Conservation (phyloP, 2,888 invertebrate genomes). For the Rhagium mordax region DNA sequence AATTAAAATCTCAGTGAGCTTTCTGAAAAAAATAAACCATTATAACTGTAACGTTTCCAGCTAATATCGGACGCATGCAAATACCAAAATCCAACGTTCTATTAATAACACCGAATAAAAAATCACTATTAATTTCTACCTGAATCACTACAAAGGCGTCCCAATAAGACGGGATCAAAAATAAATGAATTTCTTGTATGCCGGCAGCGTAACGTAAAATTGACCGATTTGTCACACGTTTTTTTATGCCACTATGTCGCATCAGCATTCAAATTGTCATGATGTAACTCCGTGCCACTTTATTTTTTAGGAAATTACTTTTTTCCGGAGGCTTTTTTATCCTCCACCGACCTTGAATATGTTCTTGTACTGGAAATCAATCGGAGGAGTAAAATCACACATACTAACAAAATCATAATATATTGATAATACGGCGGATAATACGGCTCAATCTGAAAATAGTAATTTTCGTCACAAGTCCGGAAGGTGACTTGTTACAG, state of each 20-base stretch:
- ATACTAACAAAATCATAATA: too few species aligned
- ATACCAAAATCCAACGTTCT: conserved; percentile 23
- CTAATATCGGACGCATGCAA: conserved; percentile 17
- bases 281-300: conserved; percentile 11
- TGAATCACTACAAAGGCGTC: conserved; percentile 17
- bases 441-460: too few species aligned
- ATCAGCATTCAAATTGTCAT: conserved; percentile 2
- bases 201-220: conserved; percentile 29
- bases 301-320: conserved; percentile 22
- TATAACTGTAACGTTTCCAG: conserved; percentile 20
- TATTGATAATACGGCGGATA: too few species aligned
- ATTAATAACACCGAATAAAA: conserved; percentile 24
- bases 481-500: too few species aligned
- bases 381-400: too few species aligned
- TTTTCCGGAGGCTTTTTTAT: not conserved
- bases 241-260: conserved; percentile 3
- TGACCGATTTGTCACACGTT: conserved; percentile 25
- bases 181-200: conserved; percentile 29
- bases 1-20: conserved; percentile 27
- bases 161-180: conserved; percentile 21
- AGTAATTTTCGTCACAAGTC: too few species aligned
- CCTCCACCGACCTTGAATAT: not conserved
- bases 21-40: conserved; percentile 21
- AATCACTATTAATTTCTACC: conserved; percentile 30
- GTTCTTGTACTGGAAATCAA: too few species aligned